A percentile compares a stretch with the other conserved stretches of the same genome.
phyloP scores from a whole-genome alignment of 2,888 invertebrate species.

The Rhaphigaster nebulosa region DNA sequence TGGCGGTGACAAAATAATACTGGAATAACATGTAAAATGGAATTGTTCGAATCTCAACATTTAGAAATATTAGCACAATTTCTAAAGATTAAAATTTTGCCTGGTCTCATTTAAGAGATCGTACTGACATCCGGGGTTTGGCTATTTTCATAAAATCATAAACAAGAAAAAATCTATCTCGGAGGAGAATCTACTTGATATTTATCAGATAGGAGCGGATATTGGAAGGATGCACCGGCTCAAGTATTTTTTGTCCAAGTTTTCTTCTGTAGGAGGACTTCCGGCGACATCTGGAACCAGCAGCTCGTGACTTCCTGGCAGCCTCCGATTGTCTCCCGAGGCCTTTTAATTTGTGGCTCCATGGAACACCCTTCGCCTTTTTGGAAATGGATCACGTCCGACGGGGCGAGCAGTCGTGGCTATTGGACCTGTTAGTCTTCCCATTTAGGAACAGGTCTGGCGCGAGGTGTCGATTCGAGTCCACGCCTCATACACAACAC shows the following conservation, averaged over 20 bases:
- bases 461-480: background rate
- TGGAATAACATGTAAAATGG: no score
- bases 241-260: background rate
- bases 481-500: background rate
- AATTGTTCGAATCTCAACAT: no score
- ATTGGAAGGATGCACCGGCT: constrained; percentile 22
- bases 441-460: background rate
- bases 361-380: background rate
- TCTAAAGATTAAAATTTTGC: no score
- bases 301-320: constrained; percentile 41
- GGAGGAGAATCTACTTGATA: background rate
- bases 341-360: constrained; percentile 18
- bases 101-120: no score
- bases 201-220: constrained; percentile 24
- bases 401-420: background rate
- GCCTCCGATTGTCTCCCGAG: background rate
- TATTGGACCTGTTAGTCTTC: constrained; percentile 10
- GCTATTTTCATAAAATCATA: no score
- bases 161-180: no score
- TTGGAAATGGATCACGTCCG: constrained; percentile 15
- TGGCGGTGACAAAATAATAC: no score
- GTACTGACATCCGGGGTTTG: no score
- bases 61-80: no score
- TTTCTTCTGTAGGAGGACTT: constrained; percentile 33
- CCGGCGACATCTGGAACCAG: constrained; percentile 33